Conservation (phyloP, 2,888 invertebrate genomes). For the Nasonovia ribisnigri region DNA sequence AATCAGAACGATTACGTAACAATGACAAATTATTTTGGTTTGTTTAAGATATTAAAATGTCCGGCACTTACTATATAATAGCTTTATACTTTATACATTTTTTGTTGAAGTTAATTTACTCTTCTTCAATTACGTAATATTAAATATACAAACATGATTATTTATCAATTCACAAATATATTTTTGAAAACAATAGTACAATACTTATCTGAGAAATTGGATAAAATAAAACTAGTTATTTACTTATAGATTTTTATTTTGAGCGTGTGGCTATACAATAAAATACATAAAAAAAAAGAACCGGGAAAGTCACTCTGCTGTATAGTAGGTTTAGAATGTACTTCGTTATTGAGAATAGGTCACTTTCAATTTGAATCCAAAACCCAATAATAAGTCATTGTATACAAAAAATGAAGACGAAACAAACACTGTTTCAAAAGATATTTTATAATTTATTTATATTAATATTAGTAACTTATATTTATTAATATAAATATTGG, state of each 20-base stretch:
- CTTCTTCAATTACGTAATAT: neutral
- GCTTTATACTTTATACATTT: neutral
- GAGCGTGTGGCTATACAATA: neutral
- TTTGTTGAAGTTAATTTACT: neutral
- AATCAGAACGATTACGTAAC: conserved; percentile 12
- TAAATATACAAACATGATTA: neutral
- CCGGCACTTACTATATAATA: neutral
- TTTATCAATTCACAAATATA: neutral
- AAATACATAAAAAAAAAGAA: neutral
- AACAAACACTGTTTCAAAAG: too few relatives aligned
- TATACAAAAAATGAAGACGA: too few relatives aligned
- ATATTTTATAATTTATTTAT: too few relatives aligned
- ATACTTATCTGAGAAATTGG: neutral
- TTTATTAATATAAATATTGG: too few relatives aligned
- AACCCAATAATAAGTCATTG: too few relatives aligned
- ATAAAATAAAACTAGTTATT: neutral
- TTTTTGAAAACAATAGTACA: neutral
- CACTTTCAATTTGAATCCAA: too few relatives aligned
- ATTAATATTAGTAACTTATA: too few relatives aligned
- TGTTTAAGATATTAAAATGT: neutral
- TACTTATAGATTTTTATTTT: neutral
- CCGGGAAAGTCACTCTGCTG: neutral
- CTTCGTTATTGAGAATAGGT: too few relatives aligned
- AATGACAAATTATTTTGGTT: neutral
- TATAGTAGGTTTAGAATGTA: neutral